Base-by-base conservation (phyloP, 2,797 vertebrate species). In the Petrocephalus sullivani region DNA sequence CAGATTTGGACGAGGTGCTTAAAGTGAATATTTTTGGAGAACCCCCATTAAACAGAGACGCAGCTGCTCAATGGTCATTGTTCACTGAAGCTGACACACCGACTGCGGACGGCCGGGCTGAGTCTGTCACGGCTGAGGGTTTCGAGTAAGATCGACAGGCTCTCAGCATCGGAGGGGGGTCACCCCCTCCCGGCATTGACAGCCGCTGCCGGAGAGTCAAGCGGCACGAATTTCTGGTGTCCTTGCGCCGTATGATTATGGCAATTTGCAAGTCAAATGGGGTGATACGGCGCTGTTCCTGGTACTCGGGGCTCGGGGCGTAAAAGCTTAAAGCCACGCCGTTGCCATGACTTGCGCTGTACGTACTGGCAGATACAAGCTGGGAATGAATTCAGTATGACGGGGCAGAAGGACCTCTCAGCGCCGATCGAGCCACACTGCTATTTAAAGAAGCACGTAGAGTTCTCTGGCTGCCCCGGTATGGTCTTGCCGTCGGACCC, bases 201-300 rank as follows among this genome's bases (percentile, higher is more conserved):
- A 56, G 56, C 53, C 1, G 54, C 53, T 46, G 75, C 10, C 9
- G 54, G 41, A 14, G 12, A 57, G 67, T 57, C 28, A 54, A 87
- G 67, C 12, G 67, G 46, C 67, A 56, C 14, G 4, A 16, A 28
- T 53, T 83, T 41, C 41, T 51, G 49, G 78, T 53, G 78, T 81
- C 67, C 56, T 78, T 86, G 56, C 64, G 60, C 49, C 49, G 12
- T 2, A 51, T 84, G 83, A 86, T 88, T 86, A 88, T n/a, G 33
- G 28, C 46, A 46, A 86, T 86, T 86, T 86, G 88, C 64, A 86
- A 88, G 83, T 88, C 84, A 88, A 86, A 88, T 54, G 2, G 19
- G 33, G 33, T 33, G 51, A 81, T 28, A 28, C 19, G 14, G 46
- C 57, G n/a, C 46, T 14, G 49, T 54, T 78, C n/a, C 71, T 4